Evolutionary conservation across 1,140 invertebrate species (phyloP).

Genomic region (Dreissena rostriformis): DNA sequence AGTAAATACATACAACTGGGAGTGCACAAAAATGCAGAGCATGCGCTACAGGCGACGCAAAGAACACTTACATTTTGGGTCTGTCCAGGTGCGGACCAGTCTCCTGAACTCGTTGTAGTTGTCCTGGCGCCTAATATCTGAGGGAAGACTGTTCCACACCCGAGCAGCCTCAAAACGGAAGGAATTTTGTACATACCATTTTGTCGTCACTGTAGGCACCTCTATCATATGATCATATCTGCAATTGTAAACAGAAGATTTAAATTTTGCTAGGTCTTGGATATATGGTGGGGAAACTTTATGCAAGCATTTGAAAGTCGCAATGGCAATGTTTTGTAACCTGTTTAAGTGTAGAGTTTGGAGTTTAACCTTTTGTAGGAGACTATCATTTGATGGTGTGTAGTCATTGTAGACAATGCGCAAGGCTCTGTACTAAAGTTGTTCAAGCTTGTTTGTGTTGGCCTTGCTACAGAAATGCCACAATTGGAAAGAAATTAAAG

Average conservation of each 20-base stretch:
- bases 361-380: conserved; percentile 24
- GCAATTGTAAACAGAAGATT: conserved; percentile 27
- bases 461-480: conserved; percentile 51
- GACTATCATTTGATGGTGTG: conserved; percentile 5
- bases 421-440: conserved; percentile 33
- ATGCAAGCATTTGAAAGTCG: conserved; percentile 38
- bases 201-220: conserved; percentile 14
- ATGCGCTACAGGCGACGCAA: neutral
- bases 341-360: conserved; percentile 11
- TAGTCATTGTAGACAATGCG: conserved; percentile 41
- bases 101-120: conserved; percentile 9
- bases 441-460: conserved; percentile 39
- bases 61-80: conserved; percentile 9
- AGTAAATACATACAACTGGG: neutral
- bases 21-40: neutral
- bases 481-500: conserved; percentile 43
- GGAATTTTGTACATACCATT: conserved; percentile 10
- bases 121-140: neutral
- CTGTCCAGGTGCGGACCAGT: conserved; percentile 21
- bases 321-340: conserved; percentile 26
- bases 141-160: conserved; percentile 34
- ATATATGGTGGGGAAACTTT: conserved; percentile 22
- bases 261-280: conserved; percentile 19
- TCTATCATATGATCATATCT: conserved; percentile 4
- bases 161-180: conserved; percentile 24